A percentile compares a stretch with the other conserved stretches of the same genome.
These are phyloP conservation scores for Platanista minor DNA, from an alignment of 2,113 vertebrate genomes.

Conservation along the genomic window DNA sequence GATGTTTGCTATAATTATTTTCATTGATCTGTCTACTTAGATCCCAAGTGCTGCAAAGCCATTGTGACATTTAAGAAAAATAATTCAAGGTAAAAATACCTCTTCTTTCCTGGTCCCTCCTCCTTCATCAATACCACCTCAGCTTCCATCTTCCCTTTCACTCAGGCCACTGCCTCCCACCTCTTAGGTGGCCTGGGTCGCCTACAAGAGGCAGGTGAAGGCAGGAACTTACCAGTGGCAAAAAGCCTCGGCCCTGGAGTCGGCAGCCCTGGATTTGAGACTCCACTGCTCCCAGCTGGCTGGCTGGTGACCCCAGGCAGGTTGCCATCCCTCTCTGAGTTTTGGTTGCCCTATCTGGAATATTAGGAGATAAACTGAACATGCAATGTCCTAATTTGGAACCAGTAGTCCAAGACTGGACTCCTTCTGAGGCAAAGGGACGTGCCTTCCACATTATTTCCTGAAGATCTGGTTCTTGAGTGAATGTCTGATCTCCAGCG, in stretches of 20 bases:
- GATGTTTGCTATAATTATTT: conserved; percentile 76
- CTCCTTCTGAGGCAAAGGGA: not conserved
- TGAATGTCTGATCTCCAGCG: not conserved
- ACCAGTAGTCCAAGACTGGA: not conserved
- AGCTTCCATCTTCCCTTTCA: not conserved
- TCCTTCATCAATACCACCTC: conserved; percentile 28
- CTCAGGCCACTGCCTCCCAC: not conserved
- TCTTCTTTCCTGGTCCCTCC: conserved; percentile 34
- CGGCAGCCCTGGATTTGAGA: not conserved
- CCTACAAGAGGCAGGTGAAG: not conserved
- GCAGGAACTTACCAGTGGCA: fast-evolving
- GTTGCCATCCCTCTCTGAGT: not conserved
- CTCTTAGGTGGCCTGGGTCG: not conserved
- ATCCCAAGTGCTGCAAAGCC: conserved; percentile 64
- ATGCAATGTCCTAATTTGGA: not conserved
- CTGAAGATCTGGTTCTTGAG: not conserved
- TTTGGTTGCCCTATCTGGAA: not conserved
- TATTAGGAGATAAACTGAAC: not conserved
- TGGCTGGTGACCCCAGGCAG: not conserved
- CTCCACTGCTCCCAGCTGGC: not conserved
- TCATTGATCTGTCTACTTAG: conserved; percentile 75
- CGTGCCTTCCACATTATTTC: not conserved
- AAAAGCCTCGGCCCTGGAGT: not conserved
- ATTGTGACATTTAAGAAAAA: conserved; percentile 76
- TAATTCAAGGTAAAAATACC: conserved; percentile 75